Conservation (phyloP, 1,140 invertebrate species). For the Pseudomyrmex dendroicus region DNA sequence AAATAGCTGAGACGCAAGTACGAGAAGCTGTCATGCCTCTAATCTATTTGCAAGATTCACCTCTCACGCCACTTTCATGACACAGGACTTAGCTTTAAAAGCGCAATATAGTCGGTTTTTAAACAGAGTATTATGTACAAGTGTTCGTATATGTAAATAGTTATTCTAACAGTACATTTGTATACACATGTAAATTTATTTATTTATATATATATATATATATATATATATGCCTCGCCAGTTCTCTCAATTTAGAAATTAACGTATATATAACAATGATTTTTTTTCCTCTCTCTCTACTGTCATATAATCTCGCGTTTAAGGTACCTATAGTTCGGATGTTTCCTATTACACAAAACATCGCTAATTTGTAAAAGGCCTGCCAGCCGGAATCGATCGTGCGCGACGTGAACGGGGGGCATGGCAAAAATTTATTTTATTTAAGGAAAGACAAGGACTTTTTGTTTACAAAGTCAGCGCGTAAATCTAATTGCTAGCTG, state of each 20-base stretch:
- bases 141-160: slow-evolving; percentile 76
- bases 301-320: slow-evolving; percentile 67
- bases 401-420: slow-evolving; percentile 33
- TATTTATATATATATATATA: too few species aligned
- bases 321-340: slow-evolving; percentile 63
- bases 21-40: slow-evolving; percentile 24
- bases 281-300: slow-evolving; percentile 18
- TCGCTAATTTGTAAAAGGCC: slow-evolving; percentile 73
- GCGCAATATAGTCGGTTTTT: slow-evolving; percentile 73
- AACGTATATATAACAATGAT: slow-evolving; percentile 78
- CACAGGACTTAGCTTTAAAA: slow-evolving; percentile 44
- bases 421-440: slow-evolving; percentile 67
- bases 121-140: slow-evolving; percentile 74
- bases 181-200: slow-evolving; percentile 78
- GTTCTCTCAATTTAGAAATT: slow-evolving; percentile 78
- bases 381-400: slow-evolving; percentile 38
- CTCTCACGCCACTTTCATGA: slow-evolving; percentile 9
- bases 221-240: slow-evolving; percentile 70
- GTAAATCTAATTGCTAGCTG: slow-evolving; percentile 73
- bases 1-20: slow-evolving; percentile 44
- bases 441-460: slow-evolving; percentile 69
- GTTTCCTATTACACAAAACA: slow-evolving; percentile 70
- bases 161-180: slow-evolving; percentile 79
- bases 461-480: slow-evolving; percentile 59
- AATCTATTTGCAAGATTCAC: slow-evolving; percentile 27